phyloP scores from a whole-genome alignment of 2,888 invertebrate species.

The Axea sp. region DNA sequence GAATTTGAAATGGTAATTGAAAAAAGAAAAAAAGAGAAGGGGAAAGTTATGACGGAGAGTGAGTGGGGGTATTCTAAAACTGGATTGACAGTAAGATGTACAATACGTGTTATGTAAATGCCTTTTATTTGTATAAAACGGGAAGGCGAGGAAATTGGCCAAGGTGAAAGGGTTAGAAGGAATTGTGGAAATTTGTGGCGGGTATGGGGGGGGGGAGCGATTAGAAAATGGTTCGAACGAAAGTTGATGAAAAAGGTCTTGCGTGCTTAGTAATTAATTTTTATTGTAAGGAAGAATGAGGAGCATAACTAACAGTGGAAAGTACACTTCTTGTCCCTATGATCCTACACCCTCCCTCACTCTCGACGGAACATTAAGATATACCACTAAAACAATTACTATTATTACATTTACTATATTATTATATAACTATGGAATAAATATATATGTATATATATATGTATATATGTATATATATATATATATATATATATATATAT shows the following conservation, averaged over 20 bases:
- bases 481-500: conserved; percentile 55
- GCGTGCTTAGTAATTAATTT: conserved; percentile 61
- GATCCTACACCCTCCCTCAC: conserved; percentile 64
- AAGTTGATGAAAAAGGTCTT: background rate
- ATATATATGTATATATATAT: conserved; percentile 56
- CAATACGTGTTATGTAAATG: conserved; percentile 49
- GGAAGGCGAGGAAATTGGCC: conserved; percentile 16
- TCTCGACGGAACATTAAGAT: conserved; percentile 68
- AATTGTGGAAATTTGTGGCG: conserved; percentile 18
- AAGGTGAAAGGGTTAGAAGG: background rate
- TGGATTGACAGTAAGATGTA: conserved; percentile 38
- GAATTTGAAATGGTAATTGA: no score
- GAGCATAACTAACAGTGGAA: conserved; percentile 25
- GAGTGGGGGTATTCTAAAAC: conserved; percentile 48
- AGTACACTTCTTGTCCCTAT: conserved; percentile 45
- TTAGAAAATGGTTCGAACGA: conserved; percentile 34
- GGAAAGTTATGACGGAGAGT: conserved; percentile 17
- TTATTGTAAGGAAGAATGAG: conserved; percentile 26
- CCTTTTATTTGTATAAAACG: conserved; percentile 59
- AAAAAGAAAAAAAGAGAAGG: no score
- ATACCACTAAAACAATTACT: conserved; percentile 62
- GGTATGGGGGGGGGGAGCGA: background rate
- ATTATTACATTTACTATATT: conserved; percentile 63
- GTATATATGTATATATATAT: conserved; percentile 57
- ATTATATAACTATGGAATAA: conserved; percentile 65